Base-by-base conservation (phyloP, 2,113 vertebrate genomes). In the Phoxinus phoxinus region DNA sequence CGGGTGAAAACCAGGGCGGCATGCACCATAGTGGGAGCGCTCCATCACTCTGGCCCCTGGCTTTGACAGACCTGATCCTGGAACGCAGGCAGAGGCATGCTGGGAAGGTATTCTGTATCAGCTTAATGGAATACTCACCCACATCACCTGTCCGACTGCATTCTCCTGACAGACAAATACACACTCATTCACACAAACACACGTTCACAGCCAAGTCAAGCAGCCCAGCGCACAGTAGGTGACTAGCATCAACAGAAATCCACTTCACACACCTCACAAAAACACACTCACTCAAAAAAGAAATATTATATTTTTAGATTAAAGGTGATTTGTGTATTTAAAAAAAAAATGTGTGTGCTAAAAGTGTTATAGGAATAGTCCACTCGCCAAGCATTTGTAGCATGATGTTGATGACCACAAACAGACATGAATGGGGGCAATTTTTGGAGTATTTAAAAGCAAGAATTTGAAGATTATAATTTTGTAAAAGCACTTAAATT, bases 121-220 rank as follows among this genome's bases (percentile, higher is more conserved):
- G 89, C 85, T 86, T 94, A 94, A 95, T 95, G 92, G 92, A 94
- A 95, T 94, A 91, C 91, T 94, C 92, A 93, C 92, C 92, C 91
- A 84, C 91, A 90, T 94, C 94, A 94, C 93, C 93, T 94, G 93
- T 94, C 94, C 87, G 89, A 93, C 91, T 77, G 86, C 88, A 94
- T 94, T 93, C 87, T 81, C 77, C 88, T 94, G 95, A 94, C 90
- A 84, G 91, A 93, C 93, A 90, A 87, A 90, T 90, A 78, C 88
- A 53, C 74, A 46, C 75, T 84, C 35, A 6, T 46, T 71, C 44
- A 58, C 44, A 59, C 65, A 73, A 44, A 58, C 92, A 91, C 89
- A 90, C 89, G 35, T 35, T 61, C n/a, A 37, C 32, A 81, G 72
- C 56, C 78, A 86, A 84, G 46, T 10, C 46, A 65, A 67, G 44